These are phyloP conservation scores for Rhabdophis nuchalis DNA, from an alignment of 2,797 vertebrate genomes.

Conservation along the genomic window DNA sequence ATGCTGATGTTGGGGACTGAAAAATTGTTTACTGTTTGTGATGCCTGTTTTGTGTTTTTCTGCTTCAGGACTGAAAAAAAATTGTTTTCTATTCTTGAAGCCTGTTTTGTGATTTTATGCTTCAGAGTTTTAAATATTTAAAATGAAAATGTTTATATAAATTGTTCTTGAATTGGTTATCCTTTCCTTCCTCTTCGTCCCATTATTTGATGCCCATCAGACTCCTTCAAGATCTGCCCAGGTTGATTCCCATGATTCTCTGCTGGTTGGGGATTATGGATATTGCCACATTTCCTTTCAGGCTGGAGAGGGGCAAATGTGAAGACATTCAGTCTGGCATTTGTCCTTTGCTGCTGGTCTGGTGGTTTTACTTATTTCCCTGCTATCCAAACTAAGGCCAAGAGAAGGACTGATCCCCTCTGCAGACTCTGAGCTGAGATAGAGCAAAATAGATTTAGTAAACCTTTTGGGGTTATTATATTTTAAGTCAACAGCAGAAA, in stretches of 20 bases:
- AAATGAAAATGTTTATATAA: not conserved
- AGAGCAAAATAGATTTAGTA: not conserved
- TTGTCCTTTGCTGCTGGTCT: not conserved
- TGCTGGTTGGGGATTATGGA: not conserved
- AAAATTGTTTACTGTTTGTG: not conserved
- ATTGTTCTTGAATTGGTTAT: not conserved
- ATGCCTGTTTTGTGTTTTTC: not conserved
- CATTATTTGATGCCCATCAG: not conserved
- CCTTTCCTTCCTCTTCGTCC: not conserved
- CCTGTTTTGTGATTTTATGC: not conserved
- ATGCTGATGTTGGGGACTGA: not conserved
- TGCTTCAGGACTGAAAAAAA: not conserved
- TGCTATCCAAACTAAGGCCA: not conserved
- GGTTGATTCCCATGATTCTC: not conserved
- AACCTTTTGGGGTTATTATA: not conserved
- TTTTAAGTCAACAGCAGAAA: not conserved
- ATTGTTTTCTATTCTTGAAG: not conserved
- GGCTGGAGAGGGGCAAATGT: no score
- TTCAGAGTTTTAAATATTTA: not conserved
- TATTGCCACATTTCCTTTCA: not conserved
- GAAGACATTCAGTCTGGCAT: not conserved
- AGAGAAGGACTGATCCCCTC: not conserved
- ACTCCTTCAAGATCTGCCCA: not conserved
- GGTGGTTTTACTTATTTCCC: not conserved
- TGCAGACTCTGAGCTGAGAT: not conserved